These are phyloP conservation scores for Acrobasis repandana DNA, from an alignment of 2,888 invertebrate species.

Conservation along the genomic window DNA sequence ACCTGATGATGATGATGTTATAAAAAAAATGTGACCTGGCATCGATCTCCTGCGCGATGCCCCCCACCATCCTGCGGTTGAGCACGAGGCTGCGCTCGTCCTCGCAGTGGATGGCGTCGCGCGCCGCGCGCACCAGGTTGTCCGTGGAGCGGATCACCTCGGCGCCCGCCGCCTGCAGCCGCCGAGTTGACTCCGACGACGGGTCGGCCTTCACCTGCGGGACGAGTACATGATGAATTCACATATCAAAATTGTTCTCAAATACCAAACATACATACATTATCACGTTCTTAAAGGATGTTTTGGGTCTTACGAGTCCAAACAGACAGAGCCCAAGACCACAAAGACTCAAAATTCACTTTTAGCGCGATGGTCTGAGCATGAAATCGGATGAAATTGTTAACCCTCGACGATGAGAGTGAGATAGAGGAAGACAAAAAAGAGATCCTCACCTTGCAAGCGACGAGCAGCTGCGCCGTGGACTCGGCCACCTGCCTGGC, in stretches of 20 bases:
- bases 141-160: slow-evolving; percentile 99
- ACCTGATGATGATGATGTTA: too few relatives aligned
- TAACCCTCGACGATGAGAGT: too few relatives aligned
- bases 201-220: slow-evolving; percentile 95
- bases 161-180: slow-evolving; percentile 96
- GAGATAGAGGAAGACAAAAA: neutral
- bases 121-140: slow-evolving; percentile 96
- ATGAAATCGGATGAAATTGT: too few relatives aligned
- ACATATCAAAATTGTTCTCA: too few relatives aligned
- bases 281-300: too few relatives aligned
- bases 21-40: too few relatives aligned
- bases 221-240: too few relatives aligned
- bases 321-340: too few relatives aligned
- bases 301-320: too few relatives aligned
- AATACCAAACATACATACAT: too few relatives aligned
- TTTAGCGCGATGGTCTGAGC: too few relatives aligned
- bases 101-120: slow-evolving; percentile 94
- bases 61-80: slow-evolving; percentile 96
- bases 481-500: slow-evolving; percentile 98
- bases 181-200: slow-evolving; percentile 95
- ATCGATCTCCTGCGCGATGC: slow-evolving; percentile 97
- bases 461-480: slow-evolving; percentile 98
- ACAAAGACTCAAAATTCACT: too few relatives aligned
- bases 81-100: slow-evolving; percentile 96
- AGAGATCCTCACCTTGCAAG: slow-evolving; percentile 89